Conservation (phyloP, 2,888 invertebrate species). For the Exephanes ischioxanthus region DNA sequence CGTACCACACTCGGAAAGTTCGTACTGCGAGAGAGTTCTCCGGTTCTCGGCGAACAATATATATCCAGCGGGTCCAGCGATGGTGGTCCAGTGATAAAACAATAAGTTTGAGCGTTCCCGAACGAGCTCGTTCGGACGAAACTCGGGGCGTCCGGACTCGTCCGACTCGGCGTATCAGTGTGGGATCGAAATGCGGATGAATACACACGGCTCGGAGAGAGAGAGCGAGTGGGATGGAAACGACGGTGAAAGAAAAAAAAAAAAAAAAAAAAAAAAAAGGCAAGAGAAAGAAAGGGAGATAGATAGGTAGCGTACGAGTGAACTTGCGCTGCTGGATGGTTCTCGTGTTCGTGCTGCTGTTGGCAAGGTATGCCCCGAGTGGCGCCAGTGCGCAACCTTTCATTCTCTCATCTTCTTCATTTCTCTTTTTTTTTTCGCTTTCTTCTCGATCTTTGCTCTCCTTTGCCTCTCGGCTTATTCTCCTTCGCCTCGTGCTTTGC, state of each 20-base stretch:
- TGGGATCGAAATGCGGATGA: slow-evolving; percentile 78
- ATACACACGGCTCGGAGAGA: slow-evolving; percentile 64
- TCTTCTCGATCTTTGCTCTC: slow-evolving; percentile 56
- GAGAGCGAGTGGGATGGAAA: slow-evolving; percentile 34
- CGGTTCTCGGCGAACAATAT: slow-evolving; percentile 49
- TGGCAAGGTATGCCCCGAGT: slow-evolving; percentile 76
- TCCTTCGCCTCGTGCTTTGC: slow-evolving; percentile 49
- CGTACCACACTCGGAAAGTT: background rate
- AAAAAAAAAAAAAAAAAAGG: background rate
- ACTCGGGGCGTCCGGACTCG: slow-evolving; percentile 56
- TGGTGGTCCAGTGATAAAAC: slow-evolving; percentile 84
- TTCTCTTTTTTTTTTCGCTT: slow-evolving; percentile 8
- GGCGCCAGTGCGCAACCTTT: slow-evolving; percentile 75
- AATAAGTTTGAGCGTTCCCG: slow-evolving; percentile 77
- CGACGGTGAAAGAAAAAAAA: slow-evolving; percentile 34
- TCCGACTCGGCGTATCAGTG: slow-evolving; percentile 75
- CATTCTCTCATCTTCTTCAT: slow-evolving; percentile 41
- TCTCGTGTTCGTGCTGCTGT: slow-evolving; percentile 62
- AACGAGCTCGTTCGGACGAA: slow-evolving; percentile 71
- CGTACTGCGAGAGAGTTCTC: slow-evolving; percentile 35
- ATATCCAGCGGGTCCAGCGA: slow-evolving; percentile 71
- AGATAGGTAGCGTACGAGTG: slow-evolving; percentile 50
- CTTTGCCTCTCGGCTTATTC: slow-evolving; percentile 54
- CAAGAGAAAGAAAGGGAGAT: slow-evolving; percentile 47
- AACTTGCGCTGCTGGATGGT: slow-evolving; percentile 49